Conservation (phyloP, 2,113 vertebrate genomes). For the Dunckerocampus dactyliophorus region DNA sequence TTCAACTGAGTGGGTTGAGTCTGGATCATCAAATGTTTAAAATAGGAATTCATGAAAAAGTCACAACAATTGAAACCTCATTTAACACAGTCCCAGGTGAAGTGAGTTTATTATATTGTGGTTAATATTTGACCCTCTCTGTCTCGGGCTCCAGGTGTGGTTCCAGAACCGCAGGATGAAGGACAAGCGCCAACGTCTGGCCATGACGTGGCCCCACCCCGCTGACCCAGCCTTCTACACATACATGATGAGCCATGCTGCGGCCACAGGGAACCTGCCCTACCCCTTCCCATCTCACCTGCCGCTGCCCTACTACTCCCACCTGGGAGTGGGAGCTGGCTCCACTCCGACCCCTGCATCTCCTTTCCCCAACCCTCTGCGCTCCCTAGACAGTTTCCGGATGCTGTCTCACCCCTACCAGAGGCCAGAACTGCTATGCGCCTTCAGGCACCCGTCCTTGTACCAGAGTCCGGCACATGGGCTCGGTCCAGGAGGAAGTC, state of each 20-base stretch:
- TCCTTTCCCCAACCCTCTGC: constrained; percentile 85
- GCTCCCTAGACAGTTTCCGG: constrained; percentile 92
- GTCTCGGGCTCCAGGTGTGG: constrained; percentile 84
- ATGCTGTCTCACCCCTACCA: constrained; percentile 94
- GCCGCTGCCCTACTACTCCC: constrained; percentile 94
- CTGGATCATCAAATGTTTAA: neutral
- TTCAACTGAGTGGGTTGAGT: neutral
- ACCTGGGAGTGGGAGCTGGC: constrained; percentile 82
- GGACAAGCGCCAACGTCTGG: constrained; percentile 94
- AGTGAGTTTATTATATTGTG: neutral
- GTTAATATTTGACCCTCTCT: constrained; percentile 60
- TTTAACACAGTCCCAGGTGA: neutral
- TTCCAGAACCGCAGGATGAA: constrained; percentile 99
- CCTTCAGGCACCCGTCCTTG: constrained; percentile 91
- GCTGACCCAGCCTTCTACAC: constrained; percentile 97
- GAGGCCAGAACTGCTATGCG: constrained; percentile 93
- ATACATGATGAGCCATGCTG: constrained; percentile 99
- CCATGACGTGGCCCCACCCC: constrained; percentile 98
- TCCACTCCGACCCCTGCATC: constrained; percentile 76
- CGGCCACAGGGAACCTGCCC: constrained; percentile 90
- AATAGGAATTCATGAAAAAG: no score
- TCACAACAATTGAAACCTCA: no score
- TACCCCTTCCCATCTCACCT: constrained; percentile 95
- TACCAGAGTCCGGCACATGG: constrained; percentile 87
- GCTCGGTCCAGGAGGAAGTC: constrained; percentile 81